Evolutionary conservation across 2,797 vertebrate genomes (phyloP), one percentile per base, ranked within the genome.

Genomic region (Heteromormyrus szaboi): DNA sequence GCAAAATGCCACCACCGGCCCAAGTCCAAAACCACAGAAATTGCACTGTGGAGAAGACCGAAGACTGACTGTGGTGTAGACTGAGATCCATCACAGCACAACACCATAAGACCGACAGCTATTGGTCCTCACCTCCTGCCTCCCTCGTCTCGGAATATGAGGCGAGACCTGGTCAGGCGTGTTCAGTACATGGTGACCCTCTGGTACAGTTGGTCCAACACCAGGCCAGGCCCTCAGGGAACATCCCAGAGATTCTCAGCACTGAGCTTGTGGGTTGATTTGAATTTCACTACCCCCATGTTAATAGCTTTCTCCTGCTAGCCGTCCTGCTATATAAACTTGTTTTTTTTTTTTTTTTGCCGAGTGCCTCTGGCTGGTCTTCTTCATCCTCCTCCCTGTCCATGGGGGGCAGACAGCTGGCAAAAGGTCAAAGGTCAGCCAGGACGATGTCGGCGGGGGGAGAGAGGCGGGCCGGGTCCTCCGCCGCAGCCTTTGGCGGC

Each of bases 181-280:
- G 37, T 76, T 44, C 37, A 7, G 37, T 41, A 79, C 33, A 44
- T 41, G 37, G 44, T 29, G 37, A 41, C 89, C 87, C 87, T 79
- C 68, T 90, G 90, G 88, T 90, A 90, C 90, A 93, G 90, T 89
- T 91, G 90, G 91, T 90, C 91, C 91, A 92, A 91, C 92, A 89
- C 88, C 89, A 91, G 92, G 90, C 92, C 91, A 90, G 86, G 0
- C 48, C 92, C 89, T 87, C 33, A 62, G 86, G 86, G 19, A 92
- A 93, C 92, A 72, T 33, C 50, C 51, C 37, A 11, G 92, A 90
- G 87, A 90, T 91, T 89, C 88, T 90, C 81, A 44, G 41, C 90
- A 91, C 76, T 65, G 90, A 91, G 79, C 89, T 62, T 41, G 76
- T 37, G 87, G 91, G 86, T 44, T 79, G 37, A 79, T 92, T 91